Evolutionary conservation across 2,888 invertebrate species (phyloP), one percentile per base, ranked within the genome.

Genomic region (Apamea crenata): DNA sequence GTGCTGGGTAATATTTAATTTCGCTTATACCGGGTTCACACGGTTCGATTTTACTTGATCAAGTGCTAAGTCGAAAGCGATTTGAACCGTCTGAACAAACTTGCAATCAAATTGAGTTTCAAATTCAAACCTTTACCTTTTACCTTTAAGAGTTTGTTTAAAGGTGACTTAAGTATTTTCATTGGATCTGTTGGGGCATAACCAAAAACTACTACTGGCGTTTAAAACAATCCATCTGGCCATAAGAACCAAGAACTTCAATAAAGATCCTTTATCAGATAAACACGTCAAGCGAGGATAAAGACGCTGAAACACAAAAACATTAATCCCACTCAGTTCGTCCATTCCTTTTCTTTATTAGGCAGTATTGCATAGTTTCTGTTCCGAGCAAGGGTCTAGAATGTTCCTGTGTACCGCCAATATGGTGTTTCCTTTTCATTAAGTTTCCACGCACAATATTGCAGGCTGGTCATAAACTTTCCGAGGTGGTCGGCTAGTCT

Each of bases 361-460:
- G 59, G 56, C 75, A 70, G 71, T 81, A 81, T 70, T 76, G 79
- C 83, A 81, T 88, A 86, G 80, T 87, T 90, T 86, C 79, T 83
- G 81, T 69, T 74, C 72, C 80, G 56, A 80, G 81, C 80, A 80
- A 88, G 88, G 90, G 83, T 87, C 89, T 88, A 85, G 88, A 83
- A 93, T 44, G 81, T 93, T 92, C 91, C 90, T 89, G 88, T 89
- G 88, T 89, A 87, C 90, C 82, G 86, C 91, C 91, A 93, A 93
- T 94, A 92, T 92, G 91, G 92, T 92, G 93, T 95, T 95, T 94
- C 94, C 94, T 94, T 95, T 95, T 95, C 95, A 96, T 96, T 96
- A 96, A 95, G 94, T 94, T 94, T 92, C 93, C 93, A 95, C 96
- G 96, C 95, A 95, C 96, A 95, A 95, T 96, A 95, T 96, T 95